Conservation (phyloP, 2,797 vertebrate species). For the Pipistrellus pygmaeus region DNA sequence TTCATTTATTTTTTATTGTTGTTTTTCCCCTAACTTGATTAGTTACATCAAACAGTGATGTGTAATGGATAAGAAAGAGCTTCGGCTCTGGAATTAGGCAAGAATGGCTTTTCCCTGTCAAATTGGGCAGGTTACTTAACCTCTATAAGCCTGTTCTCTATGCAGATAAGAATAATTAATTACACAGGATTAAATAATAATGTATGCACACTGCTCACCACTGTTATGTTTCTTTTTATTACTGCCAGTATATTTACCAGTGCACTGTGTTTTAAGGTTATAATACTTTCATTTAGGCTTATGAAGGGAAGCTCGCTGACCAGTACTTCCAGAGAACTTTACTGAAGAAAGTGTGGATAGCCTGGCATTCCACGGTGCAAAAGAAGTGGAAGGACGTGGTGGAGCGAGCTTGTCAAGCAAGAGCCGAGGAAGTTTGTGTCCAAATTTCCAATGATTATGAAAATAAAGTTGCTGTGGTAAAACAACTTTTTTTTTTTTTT, state of each 20-base stretch:
- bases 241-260: not conserved
- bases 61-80: not conserved
- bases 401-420: slow-evolving; percentile 92
- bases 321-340: slow-evolving; percentile 91
- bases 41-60: not conserved
- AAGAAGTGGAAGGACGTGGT: slow-evolving; percentile 93
- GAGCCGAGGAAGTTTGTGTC: slow-evolving; percentile 94
- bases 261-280: not conserved
- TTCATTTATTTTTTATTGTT: not conserved
- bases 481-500: no score
- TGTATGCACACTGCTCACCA: not conserved
- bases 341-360: slow-evolving; percentile 93
- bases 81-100: not conserved
- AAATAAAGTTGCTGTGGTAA: slow-evolving; percentile 92
- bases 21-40: not conserved
- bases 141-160: not conserved
- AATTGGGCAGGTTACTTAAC: not conserved
- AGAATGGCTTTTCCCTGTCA: not conserved
- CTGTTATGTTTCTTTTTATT: not conserved
- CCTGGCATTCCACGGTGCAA: slow-evolving; percentile 91
- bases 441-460: slow-evolving; percentile 94
- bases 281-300: slow-evolving; percentile 84
- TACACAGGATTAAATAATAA: not conserved
- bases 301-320: slow-evolving; percentile 88
- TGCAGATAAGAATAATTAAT: not conserved